A percentile compares a stretch with the other conserved stretches of the same genome.
phyloP scores from a whole-genome alignment of 2,888 invertebrate species.

The Volucella bombylans region DNA sequence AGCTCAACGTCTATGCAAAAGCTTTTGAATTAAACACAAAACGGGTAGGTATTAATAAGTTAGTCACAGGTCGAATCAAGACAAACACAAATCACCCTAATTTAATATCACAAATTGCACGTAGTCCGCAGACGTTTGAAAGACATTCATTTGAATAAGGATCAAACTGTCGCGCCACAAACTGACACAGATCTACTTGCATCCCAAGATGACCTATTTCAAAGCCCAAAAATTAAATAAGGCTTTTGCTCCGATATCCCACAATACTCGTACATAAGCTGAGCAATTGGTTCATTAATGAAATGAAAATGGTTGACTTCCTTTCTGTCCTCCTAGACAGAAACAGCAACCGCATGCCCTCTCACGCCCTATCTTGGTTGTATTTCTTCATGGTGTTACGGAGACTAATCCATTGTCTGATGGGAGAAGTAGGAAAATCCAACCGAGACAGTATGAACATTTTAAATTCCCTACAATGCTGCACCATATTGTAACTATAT shows the following conservation, averaged over 20 bases:
- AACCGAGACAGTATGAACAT: constrained; percentile 32
- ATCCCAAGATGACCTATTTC: constrained; percentile 19
- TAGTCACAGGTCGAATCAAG: not conserved
- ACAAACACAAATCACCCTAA: constrained; percentile 20
- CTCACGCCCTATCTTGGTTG: not conserved
- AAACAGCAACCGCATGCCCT: not conserved
- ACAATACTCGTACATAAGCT: not conserved
- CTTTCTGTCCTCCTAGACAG: not conserved
- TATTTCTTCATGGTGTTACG: constrained; percentile 1
- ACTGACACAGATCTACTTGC: constrained; percentile 32
- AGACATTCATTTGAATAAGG: constrained; percentile 44
- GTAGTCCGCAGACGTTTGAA: constrained; percentile 20
- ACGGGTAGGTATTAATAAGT: too few relatives aligned
- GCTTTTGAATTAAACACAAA: too few relatives aligned
- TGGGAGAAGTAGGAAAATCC: constrained; percentile 34
- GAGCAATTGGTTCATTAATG: constrained; percentile 61
- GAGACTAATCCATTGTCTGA: constrained; percentile 10
- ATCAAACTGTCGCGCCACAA: constrained; percentile 54
- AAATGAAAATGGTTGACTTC: constrained; percentile 50
- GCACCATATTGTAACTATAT: constrained; percentile 32
- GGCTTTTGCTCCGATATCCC: not conserved
- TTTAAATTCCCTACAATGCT: constrained; percentile 56
- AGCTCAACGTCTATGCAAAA: too few relatives aligned
- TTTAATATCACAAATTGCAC: constrained; percentile 10
- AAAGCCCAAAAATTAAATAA: constrained; percentile 10